Conservation (phyloP, 2,888 invertebrate genomes). For the Sialis lutaria region DNA sequence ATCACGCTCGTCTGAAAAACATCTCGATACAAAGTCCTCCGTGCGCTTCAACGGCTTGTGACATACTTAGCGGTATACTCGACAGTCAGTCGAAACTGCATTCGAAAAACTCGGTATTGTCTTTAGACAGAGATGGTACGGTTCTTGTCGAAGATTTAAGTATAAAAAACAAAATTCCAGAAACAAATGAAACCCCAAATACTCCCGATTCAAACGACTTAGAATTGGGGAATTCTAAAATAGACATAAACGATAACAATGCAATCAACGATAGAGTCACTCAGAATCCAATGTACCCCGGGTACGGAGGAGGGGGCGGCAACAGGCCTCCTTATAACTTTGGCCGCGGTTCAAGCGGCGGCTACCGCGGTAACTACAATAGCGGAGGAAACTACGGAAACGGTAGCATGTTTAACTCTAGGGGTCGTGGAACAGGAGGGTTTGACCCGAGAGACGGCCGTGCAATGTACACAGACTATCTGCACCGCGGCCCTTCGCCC, state of each 20-base stretch:
- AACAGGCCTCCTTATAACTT: conserved; percentile 10
- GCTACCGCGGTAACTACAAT: conserved; percentile 9
- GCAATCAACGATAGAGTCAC: conserved; percentile 13
- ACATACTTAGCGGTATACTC: conserved; percentile 52
- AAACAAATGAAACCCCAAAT: conserved; percentile 8
- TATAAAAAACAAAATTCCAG: conserved; percentile 7
- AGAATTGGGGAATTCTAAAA: neutral
- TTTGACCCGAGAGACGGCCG: conserved; percentile 5
- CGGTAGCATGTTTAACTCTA: neutral
- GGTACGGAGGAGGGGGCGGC: conserved; percentile 32
- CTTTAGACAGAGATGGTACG: conserved; percentile 41
- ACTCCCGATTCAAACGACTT: conserved; percentile 2
- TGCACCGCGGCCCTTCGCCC: conserved; percentile 7
- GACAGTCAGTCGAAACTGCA: conserved; percentile 53
- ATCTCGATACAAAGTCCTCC: conserved; percentile 26
- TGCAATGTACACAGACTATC: conserved; percentile 9
- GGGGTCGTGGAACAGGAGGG: neutral
- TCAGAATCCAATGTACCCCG: conserved; percentile 46
- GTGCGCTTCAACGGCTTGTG: conserved; percentile 29
- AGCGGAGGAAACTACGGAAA: conserved; percentile 7
- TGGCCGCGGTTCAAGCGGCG: conserved; percentile 14
- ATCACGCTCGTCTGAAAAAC: conserved; percentile 29
- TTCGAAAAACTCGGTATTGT: conserved; percentile 39
- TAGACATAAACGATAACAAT: neutral
- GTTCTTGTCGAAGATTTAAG: conserved; percentile 31